Conservation (phyloP, 2,113 vertebrate genomes). For the Dromiciops gliroides region DNA sequence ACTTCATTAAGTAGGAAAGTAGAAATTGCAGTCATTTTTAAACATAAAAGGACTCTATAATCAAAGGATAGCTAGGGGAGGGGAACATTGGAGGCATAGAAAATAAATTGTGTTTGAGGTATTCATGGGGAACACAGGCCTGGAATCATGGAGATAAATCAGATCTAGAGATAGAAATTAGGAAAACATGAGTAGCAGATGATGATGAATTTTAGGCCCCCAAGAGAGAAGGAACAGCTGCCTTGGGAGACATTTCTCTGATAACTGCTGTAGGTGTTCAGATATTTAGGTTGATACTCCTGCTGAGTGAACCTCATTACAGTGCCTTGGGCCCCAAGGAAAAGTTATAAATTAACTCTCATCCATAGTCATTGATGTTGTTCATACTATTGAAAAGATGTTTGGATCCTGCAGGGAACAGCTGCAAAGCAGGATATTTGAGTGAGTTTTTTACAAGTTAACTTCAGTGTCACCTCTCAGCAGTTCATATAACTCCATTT, state of each 20-base stretch:
- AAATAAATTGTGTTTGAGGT: background rate
- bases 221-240: background rate
- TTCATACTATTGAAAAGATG: background rate
- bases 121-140: background rate
- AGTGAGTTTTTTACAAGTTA: background rate
- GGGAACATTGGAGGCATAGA: background rate
- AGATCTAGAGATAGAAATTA: background rate
- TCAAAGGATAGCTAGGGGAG: background rate
- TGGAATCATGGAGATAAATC: background rate
- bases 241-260: background rate
- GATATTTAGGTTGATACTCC: background rate
- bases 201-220: background rate
- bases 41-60: background rate
- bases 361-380: background rate
- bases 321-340: background rate
- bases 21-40: background rate
- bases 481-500: background rate
- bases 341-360: background rate
- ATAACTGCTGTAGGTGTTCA: background rate
- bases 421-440: background rate
- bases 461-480: background rate
- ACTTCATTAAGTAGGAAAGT: background rate
- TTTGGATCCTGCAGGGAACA: background rate
- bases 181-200: background rate
- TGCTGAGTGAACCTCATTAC: background rate